Conservation (phyloP, 2,113 vertebrate species). For the Heloderma charlesbogerti region DNA sequence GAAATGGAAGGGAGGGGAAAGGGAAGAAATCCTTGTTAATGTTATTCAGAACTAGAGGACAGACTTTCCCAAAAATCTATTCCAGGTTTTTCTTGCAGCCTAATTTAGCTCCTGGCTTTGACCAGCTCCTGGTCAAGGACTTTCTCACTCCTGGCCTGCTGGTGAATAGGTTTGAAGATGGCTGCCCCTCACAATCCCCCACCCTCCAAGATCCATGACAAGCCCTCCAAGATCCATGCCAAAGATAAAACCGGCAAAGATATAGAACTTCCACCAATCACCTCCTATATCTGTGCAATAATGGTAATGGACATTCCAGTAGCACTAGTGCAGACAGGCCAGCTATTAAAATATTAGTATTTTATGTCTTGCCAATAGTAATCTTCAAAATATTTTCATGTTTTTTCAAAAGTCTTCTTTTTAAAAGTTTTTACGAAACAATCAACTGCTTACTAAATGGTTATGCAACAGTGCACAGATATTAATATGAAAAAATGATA, state of each 20-base stretch:
- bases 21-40: no score
- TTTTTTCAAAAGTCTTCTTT: no score
- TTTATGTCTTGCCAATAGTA: neutral
- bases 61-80: no score
- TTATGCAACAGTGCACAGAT: neutral
- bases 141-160: no score
- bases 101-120: no score
- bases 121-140: no score
- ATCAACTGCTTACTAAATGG: neutral
- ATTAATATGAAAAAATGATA: neutral
- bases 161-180: no score
- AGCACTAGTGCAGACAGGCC: neutral
- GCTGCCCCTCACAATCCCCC: no score
- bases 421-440: neutral
- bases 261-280: neutral
- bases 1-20: no score
- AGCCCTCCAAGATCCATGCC: neutral
- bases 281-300: neutral
- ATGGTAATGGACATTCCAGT: neutral
- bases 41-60: no score
- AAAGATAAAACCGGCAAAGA: neutral
- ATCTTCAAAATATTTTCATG: neutral
- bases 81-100: no score
- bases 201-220: neutral
- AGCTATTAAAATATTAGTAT: no score